phyloP scores from a whole-genome alignment of 2,888 invertebrate genomes.

The Parthenolecanium corni region DNA sequence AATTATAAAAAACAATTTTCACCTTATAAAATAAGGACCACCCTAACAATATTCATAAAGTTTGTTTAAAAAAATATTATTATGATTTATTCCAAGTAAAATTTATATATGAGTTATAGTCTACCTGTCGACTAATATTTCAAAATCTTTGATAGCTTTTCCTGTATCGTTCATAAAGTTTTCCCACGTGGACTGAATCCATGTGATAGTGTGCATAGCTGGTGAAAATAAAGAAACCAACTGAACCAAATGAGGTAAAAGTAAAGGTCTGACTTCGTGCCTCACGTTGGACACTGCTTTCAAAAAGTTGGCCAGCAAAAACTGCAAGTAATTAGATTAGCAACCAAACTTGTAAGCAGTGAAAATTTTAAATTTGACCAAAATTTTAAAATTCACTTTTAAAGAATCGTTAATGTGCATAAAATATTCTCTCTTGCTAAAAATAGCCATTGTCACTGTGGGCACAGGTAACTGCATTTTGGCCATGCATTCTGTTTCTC shows the following conservation, averaged over 20 bases:
- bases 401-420: constrained; percentile 62
- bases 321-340: constrained; percentile 41
- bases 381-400: constrained; percentile 43
- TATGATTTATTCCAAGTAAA: too few relatives aligned
- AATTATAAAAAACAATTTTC: too few relatives aligned
- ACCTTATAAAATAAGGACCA: too few relatives aligned
- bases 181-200: constrained; percentile 77
- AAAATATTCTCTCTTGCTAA: constrained; percentile 66
- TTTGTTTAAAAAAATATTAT: too few relatives aligned
- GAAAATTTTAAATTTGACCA: not conserved
- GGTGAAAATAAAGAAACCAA: constrained; percentile 72
- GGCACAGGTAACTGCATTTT: constrained; percentile 73
- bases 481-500: constrained; percentile 73
- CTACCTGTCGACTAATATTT: constrained; percentile 50
- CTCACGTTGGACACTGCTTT: constrained; percentile 63
- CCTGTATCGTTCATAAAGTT: constrained; percentile 63
- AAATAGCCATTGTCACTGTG: constrained; percentile 64
- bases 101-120: too few relatives aligned
- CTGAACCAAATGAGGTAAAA: constrained; percentile 74
- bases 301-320: constrained; percentile 64
- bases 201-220: constrained; percentile 65
- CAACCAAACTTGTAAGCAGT: not conserved
- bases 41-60: too few relatives aligned
- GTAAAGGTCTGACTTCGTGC: constrained; percentile 76
- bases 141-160: constrained; percentile 67